Percentiles rank a stretch among this genome's conserved stretches.
phyloP scores from a whole-genome alignment of 2,888 invertebrate species.

The Leucania comma region DNA sequence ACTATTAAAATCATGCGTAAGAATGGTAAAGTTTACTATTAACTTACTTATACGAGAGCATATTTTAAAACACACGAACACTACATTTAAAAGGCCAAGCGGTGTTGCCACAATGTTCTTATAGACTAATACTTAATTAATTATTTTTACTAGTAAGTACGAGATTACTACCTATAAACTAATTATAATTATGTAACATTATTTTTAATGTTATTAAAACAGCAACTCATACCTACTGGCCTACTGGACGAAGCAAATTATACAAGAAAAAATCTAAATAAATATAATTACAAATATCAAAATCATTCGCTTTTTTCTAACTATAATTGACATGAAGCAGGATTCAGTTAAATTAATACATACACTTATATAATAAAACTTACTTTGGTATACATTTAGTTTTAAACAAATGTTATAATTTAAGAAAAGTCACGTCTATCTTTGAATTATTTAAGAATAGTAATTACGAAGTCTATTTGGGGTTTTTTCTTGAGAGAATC shows the following conservation, averaged over 20 bases:
- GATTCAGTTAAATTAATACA: slow-evolving; percentile 75
- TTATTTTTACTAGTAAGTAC: slow-evolving; percentile 72
- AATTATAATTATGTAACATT: slow-evolving; percentile 70
- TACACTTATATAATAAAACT: slow-evolving; percentile 64
- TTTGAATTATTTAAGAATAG: slow-evolving; percentile 53
- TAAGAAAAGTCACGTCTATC: slow-evolving; percentile 64
- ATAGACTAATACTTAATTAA: slow-evolving; percentile 66
- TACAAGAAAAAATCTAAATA: slow-evolving; percentile 69
- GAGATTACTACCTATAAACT: slow-evolving; percentile 77
- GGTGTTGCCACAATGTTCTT: slow-evolving; percentile 88
- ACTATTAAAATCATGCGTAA: slow-evolving; percentile 79
- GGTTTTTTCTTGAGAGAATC: slow-evolving; percentile 18
- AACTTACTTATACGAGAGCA: slow-evolving; percentile 69
- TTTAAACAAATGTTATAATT: slow-evolving; percentile 58
- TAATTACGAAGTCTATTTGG: slow-evolving; percentile 34
- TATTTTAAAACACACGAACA: slow-evolving; percentile 83
- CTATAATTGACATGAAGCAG: slow-evolving; percentile 90
- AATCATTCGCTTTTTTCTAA: slow-evolving; percentile 78
- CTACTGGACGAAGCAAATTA: slow-evolving; percentile 66
- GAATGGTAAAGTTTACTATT: slow-evolving; percentile 72
- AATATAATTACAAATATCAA: slow-evolving; percentile 78
- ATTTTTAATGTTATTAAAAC: slow-evolving; percentile 64
- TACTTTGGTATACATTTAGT: slow-evolving; percentile 77
- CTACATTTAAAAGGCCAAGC: slow-evolving; percentile 90
- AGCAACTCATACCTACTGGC: slow-evolving; percentile 70